Conservation (phyloP, 2,888 invertebrate species). For the Apamea anceps region DNA sequence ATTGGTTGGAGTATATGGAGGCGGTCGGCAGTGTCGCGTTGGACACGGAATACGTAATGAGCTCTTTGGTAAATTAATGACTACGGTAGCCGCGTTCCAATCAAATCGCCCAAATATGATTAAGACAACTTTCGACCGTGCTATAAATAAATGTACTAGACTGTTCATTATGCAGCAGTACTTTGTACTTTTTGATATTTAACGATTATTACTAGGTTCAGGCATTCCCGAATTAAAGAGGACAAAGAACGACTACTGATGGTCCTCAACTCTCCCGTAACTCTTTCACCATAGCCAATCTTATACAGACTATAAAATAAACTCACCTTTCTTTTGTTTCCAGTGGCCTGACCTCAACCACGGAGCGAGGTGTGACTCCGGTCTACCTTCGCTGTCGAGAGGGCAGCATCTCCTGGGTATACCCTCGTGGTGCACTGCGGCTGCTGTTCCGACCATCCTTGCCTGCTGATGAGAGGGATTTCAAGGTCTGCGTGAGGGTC, state of each 20-base stretch:
- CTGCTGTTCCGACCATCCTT: conserved; percentile 91
- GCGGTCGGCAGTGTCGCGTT: conserved; percentile 73
- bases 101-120: conserved; percentile 82
- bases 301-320: conserved; percentile 9
- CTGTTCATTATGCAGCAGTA: conserved; percentile 11
- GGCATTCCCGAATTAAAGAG: not conserved
- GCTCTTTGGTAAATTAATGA: conserved; percentile 78
- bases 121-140: conserved; percentile 70
- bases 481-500: conserved; percentile 93
- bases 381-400: conserved; percentile 94
- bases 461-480: conserved; percentile 91
- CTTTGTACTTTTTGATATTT: conserved; percentile 4
- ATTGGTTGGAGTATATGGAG: conserved; percentile 72
- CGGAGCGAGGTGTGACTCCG: conserved; percentile 93
- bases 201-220: not conserved
- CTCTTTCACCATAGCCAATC: not conserved
- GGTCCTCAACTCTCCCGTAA: not conserved
- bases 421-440: conserved; percentile 93
- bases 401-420: conserved; percentile 93
- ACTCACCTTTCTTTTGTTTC: conserved; percentile 72
- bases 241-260: not conserved
- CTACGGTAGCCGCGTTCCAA: conserved; percentile 77
- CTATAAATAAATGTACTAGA: conserved; percentile 59
- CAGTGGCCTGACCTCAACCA: conserved; percentile 89
- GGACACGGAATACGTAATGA: conserved; percentile 81